Percentiles rank a stretch among this genome's conserved stretches.
phyloP scores from a whole-genome alignment of 1,140 invertebrate genomes.

The Dinoponera quadriceps region DNA sequence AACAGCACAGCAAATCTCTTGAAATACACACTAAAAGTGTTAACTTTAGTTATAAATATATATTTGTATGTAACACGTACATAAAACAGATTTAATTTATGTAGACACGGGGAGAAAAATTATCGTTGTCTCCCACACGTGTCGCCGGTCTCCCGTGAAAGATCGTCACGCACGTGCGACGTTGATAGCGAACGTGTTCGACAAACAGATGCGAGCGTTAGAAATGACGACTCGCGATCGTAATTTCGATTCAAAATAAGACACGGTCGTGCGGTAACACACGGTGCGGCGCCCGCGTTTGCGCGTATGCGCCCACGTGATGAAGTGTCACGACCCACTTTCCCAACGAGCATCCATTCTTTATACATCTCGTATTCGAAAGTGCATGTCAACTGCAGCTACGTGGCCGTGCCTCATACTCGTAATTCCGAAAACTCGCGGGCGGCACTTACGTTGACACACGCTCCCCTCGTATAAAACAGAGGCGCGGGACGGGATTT shows the following conservation, averaged over 20 bases:
- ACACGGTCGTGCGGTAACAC: not conserved
- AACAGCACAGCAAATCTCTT: too few species aligned
- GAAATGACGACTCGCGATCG: not conserved
- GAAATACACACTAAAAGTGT: too few species aligned
- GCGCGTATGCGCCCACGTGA: not conserved
- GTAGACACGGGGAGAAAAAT: too few species aligned
- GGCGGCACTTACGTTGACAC: not conserved
- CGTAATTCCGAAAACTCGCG: conserved; percentile 44
- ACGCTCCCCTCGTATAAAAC: conserved; percentile 14
- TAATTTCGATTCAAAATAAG: not conserved
- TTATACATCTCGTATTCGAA: conserved; percentile 59
- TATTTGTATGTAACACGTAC: too few species aligned
- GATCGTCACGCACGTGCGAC: too few species aligned
- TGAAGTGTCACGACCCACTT: conserved; percentile 21
- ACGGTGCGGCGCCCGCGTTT: not conserved
- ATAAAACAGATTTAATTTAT: too few species aligned
- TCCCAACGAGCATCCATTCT: conserved; percentile 34
- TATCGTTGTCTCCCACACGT: too few species aligned
- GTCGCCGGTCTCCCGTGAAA: too few species aligned
- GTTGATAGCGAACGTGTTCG: too few species aligned
- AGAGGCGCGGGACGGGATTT: not conserved
- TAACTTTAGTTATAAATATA: too few species aligned
- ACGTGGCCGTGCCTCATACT: conserved; percentile 23
- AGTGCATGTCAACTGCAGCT: conserved; percentile 51
- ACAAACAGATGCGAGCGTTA: too few species aligned